These are phyloP conservation scores for Eilema caniola DNA, from an alignment of 2,888 invertebrate genomes.

Conservation along the genomic window DNA sequence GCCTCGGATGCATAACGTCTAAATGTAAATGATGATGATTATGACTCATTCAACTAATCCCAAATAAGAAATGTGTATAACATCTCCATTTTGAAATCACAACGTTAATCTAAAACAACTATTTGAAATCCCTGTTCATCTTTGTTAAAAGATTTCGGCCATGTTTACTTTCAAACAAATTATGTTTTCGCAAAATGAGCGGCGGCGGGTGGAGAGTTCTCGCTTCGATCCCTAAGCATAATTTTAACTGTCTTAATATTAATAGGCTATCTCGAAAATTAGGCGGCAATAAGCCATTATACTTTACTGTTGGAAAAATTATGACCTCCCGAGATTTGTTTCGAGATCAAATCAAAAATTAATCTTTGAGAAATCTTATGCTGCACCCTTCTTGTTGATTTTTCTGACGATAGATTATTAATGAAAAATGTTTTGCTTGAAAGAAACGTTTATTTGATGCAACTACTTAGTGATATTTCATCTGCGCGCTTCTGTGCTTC, in stretches of 20 bases:
- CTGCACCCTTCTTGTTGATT: neutral
- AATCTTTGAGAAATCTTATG: neutral
- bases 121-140: neutral
- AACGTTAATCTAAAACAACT: slow-evolving; percentile 1
- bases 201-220: slow-evolving; percentile 16
- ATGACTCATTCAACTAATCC: neutral
- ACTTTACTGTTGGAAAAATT: slow-evolving; percentile 20
- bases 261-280: slow-evolving; percentile 39
- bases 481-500: no score
- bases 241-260: slow-evolving; percentile 40
- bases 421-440: no score
- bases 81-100: neutral
- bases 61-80: neutral
- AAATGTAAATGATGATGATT: no score
- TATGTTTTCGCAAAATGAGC: slow-evolving; percentile 28
- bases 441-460: no score
- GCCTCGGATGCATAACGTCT: no score
- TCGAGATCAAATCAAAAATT: slow-evolving; percentile 11
- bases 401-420: neutral
- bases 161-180: slow-evolving; percentile 22
- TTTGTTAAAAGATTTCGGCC: neutral
- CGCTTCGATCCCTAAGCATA: slow-evolving; percentile 29
- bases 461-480: no score
- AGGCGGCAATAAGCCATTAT: slow-evolving; percentile 23
- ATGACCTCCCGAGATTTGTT: slow-evolving; percentile 11